Evolutionary conservation across 2,888 invertebrate genomes (phyloP), one percentile per base, ranked within the genome.

Genomic region (Plebejus argus): DNA sequence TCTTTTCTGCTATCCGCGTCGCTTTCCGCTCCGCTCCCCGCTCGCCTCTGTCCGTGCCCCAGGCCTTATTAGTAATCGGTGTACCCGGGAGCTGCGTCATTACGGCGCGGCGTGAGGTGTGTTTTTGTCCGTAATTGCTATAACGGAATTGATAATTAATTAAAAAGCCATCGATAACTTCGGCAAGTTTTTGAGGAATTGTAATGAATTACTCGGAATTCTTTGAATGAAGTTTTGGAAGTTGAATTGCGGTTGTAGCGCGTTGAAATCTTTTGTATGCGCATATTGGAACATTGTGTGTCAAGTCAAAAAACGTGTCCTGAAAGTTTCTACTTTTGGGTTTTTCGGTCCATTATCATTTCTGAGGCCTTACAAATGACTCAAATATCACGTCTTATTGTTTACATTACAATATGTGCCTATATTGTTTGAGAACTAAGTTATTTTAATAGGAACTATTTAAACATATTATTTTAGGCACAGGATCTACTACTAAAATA

Each of bases 1-100:
- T 39, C 0, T 39, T 39, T 39, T 39, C 39, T 39, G 3, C 53
- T 18, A 53, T 23, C 20, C 58, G 20, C 58, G 10, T 7, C 66
- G 66, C 28, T 18, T 3, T 18, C 66, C 66, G 66, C 33, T 66
- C 28, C 66, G 15, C 66, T 66, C 7, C 1, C 28, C 66, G 28
- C 66, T 66, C 66, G 66, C 66, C 6, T 2, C 1, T 66, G 2
- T 4, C 28, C n/a, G 0, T 71, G 39, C 20, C 35, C 35, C 10
- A 8, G 6, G n/a, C n/a, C n/a, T 39, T 71, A 20, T 7, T 35
- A 4, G 20, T 71, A 71, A 39, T 39, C n/a, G 71, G 1, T 23
- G 71, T 71, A 39, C 71, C 71, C 71, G 39, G 71, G 71, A 71
- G 71, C 71, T 71, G 71, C 39, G n/a, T 71, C 39, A 71, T 71